phyloP scores from a whole-genome alignment of 2,888 invertebrate species.

The Melitaea athalia region DNA sequence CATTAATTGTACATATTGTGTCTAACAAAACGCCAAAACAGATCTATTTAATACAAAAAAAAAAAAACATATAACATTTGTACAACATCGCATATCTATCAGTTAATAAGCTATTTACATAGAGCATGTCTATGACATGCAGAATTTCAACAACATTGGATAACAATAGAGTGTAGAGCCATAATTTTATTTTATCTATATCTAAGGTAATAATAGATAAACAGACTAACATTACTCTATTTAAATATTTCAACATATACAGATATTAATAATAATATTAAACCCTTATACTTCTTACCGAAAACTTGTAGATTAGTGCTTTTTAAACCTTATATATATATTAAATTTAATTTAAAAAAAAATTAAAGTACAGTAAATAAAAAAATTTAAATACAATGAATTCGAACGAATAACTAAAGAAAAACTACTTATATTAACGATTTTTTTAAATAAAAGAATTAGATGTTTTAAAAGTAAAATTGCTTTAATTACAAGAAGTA shows the following conservation, averaged over 20 bases:
- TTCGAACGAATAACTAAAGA: neutral
- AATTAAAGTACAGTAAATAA: neutral
- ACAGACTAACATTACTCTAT: conserved; percentile 44
- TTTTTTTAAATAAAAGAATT: neutral
- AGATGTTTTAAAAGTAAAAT: no score
- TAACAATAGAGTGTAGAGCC: conserved; percentile 63
- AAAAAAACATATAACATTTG: conserved; percentile 42
- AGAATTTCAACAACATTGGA: conserved; percentile 63
- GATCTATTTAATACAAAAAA: conserved; percentile 38
- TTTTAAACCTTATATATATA: neutral
- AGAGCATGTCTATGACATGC: conserved; percentile 66
- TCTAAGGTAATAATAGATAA: conserved; percentile 32
- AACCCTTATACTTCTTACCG: conserved; percentile 13
- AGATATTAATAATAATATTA: conserved; percentile 45
- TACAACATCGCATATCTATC: conserved; percentile 46
- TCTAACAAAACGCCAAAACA: conserved; percentile 53
- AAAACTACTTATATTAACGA: neutral
- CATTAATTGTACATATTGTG: conserved; percentile 74
- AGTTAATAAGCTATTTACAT: conserved; percentile 64
- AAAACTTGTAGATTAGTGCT: neutral
- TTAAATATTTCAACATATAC: conserved; percentile 72
- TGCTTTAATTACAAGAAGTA: neutral
- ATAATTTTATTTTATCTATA: conserved; percentile 46
- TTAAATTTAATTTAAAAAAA: neutral
- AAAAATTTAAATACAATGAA: neutral